A percentile compares a stretch with the other conserved stretches of the same genome.
Conservation (phyloP, 1,140 invertebrate species). For the Ridgeia piscesae region DNA sequence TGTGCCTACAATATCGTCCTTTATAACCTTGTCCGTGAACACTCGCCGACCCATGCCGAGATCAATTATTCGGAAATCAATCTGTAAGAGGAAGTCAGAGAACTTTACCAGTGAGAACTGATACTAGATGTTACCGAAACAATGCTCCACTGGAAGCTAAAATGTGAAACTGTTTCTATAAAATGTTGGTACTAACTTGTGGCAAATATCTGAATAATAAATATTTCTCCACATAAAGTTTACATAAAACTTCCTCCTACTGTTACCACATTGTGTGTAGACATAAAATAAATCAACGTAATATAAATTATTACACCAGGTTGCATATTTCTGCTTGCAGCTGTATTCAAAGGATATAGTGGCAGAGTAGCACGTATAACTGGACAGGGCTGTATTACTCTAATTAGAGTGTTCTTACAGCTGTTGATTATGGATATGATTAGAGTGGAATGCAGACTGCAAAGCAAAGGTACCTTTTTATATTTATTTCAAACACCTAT, state of each 20-base stretch:
- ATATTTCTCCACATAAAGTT: neutral
- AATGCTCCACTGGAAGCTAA: neutral
- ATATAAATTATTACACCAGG: too few relatives aligned
- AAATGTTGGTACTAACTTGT: neutral
- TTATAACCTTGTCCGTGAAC: conserved; percentile 24
- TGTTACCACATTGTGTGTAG: neutral
- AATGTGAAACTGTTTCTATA: neutral
- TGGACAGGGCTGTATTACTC: too few relatives aligned
- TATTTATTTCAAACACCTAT: too few relatives aligned
- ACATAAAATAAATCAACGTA: neutral
- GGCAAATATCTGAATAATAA: neutral
- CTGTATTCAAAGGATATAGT: too few relatives aligned
- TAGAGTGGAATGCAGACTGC: too few relatives aligned
- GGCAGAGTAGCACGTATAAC: too few relatives aligned
- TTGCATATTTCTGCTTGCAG: too few relatives aligned
- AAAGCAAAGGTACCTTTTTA: too few relatives aligned
- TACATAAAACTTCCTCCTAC: neutral
- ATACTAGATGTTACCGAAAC: neutral
- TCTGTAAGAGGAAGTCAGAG: neutral
- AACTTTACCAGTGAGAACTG: neutral
- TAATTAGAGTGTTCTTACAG: too few relatives aligned
- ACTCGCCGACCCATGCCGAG: conserved; percentile 30
- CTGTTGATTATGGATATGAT: too few relatives aligned
- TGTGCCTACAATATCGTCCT: conserved; percentile 31
- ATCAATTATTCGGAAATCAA: conserved; percentile 28